phyloP scores from a whole-genome alignment of 2,888 invertebrate genomes.

The Apamea crenata region DNA sequence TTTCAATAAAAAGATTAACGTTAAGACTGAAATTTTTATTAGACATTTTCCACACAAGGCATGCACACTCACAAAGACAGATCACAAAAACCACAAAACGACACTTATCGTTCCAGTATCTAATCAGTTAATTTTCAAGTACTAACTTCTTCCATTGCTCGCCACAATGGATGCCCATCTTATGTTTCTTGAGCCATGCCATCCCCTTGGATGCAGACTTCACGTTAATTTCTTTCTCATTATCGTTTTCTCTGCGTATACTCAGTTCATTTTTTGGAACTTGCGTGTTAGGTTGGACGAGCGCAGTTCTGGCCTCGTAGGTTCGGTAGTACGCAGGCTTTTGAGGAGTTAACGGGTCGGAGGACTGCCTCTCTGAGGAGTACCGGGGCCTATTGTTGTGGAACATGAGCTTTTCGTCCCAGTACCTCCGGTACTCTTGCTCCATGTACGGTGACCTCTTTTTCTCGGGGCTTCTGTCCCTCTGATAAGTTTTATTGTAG shows the following conservation, averaged over 20 bases:
- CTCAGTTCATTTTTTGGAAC: constrained; percentile 1
- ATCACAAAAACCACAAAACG: constrained; percentile 48
- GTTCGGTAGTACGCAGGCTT: constrained; percentile 67
- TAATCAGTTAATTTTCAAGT: constrained; percentile 71
- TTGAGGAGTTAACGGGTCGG: constrained; percentile 30
- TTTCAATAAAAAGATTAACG: constrained; percentile 31
- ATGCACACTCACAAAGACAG: constrained; percentile 61
- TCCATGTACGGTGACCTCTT: constrained; percentile 77
- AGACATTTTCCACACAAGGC: constrained; percentile 54
- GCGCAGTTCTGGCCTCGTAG: constrained; percentile 75
- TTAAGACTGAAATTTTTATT: constrained; percentile 68
- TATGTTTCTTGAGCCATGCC: constrained; percentile 79
- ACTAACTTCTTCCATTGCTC: constrained; percentile 79
- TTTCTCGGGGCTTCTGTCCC: constrained; percentile 66
- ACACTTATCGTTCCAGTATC: constrained; percentile 71
- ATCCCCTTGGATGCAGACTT: constrained; percentile 65
- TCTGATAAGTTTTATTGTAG: constrained; percentile 56
- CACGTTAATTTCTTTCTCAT: neutral
- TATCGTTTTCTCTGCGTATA: neutral
- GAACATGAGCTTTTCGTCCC: constrained; percentile 78
- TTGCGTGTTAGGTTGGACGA: constrained; percentile 53
- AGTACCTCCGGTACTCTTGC: constrained; percentile 80
- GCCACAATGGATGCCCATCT: constrained; percentile 74
- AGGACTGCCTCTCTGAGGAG: constrained; percentile 64
- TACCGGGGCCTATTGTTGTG: constrained; percentile 64